These are phyloP conservation scores for Chironomus tentans DNA, from an alignment of 2,888 invertebrate species.

Conservation along the genomic window DNA sequence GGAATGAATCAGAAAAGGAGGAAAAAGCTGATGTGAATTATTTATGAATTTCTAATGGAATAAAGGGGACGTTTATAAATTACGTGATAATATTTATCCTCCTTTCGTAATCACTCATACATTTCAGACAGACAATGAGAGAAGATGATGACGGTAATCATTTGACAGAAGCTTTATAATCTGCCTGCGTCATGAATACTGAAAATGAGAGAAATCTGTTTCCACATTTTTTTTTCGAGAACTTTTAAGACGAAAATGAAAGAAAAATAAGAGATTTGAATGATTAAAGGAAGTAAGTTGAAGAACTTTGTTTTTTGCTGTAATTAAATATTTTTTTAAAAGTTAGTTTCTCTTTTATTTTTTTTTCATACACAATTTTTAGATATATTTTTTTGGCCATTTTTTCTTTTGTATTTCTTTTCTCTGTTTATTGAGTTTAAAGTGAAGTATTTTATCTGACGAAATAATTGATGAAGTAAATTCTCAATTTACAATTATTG, in stretches of 20 bases:
- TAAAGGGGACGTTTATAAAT: conserved; percentile 17
- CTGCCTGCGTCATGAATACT: not conserved
- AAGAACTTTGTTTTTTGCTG: not conserved
- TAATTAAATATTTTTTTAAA: conserved; percentile 14
- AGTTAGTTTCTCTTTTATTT: not conserved
- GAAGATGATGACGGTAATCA: not conserved
- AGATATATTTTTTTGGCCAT: conserved; percentile 14
- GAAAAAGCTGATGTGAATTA: conserved; percentile 28
- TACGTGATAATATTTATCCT: not conserved
- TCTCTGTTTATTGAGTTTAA: not conserved
- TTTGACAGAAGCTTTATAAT: not conserved
- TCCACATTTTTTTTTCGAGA: not conserved
- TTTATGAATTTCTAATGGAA: conserved; percentile 30
- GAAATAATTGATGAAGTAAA: conserved; percentile 21
- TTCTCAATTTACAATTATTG: conserved; percentile 22
- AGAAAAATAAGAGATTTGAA: not conserved
- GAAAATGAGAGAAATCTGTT: not conserved
- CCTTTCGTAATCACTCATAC: not conserved
- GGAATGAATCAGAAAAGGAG: not conserved
- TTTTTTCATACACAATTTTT: not conserved
- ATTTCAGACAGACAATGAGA: not conserved
- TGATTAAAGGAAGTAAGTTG: not conserved
- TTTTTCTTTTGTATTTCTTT: conserved; percentile 1
- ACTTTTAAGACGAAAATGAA: too few species aligned
- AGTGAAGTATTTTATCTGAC: not conserved